phyloP scores from a whole-genome alignment of 2,888 invertebrate genomes.

The Sarcophaga variegata region DNA sequence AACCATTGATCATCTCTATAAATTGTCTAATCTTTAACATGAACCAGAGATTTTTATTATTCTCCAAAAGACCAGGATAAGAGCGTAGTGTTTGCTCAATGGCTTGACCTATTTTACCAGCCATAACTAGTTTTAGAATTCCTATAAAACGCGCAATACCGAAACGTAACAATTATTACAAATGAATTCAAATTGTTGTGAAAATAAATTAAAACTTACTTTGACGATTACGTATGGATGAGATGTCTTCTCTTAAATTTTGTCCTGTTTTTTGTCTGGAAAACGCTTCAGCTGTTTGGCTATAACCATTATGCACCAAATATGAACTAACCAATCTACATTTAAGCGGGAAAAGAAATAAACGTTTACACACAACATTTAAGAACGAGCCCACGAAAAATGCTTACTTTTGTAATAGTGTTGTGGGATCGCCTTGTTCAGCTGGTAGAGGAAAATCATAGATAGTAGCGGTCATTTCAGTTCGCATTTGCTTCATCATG shows the following conservation, averaged over 20 bases:
- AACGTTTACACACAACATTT: not conserved
- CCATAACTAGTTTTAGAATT: slow-evolving; percentile 95
- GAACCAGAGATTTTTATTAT: slow-evolving; percentile 95
- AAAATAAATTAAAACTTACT: slow-evolving; percentile 83
- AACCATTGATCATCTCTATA: slow-evolving; percentile 98
- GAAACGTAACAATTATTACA: slow-evolving; percentile 30
- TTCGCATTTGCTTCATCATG: slow-evolving; percentile 95
- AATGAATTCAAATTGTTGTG: no score
- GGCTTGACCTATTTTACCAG: slow-evolving; percentile 97
- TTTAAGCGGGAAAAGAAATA: slow-evolving; percentile 69
- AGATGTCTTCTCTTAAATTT: slow-evolving; percentile 94
- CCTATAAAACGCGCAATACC: slow-evolving; percentile 83
- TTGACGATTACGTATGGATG: slow-evolving; percentile 97
- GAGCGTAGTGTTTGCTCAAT: slow-evolving; percentile 93
- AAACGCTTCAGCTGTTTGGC: slow-evolving; percentile 97
- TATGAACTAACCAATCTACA: slow-evolving; percentile 97
- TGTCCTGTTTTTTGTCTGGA: slow-evolving; percentile 92
- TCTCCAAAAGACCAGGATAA: slow-evolving; percentile 96
- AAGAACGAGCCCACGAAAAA: not conserved
- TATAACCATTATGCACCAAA: slow-evolving; percentile 98
- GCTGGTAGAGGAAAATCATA: slow-evolving; percentile 93
- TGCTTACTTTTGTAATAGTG: slow-evolving; percentile 92
- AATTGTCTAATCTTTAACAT: slow-evolving; percentile 99
- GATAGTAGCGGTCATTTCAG: slow-evolving; percentile 91
- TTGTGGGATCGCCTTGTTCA: slow-evolving; percentile 95